Conservation (phyloP, 2,888 invertebrate species). For the Charanyca ferruginea region DNA sequence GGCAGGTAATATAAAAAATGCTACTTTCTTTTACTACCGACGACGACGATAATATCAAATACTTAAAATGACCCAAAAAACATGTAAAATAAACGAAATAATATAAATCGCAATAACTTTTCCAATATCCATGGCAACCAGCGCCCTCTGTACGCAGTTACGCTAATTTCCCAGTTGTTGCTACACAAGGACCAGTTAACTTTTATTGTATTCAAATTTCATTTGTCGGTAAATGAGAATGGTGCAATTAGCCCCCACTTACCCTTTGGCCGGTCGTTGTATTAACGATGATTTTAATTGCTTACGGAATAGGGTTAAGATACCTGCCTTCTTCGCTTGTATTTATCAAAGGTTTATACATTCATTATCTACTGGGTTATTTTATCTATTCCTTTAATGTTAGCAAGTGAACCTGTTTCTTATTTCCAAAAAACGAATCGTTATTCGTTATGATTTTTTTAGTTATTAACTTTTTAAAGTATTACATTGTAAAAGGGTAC, state of each 20-base stretch:
- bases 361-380: slow-evolving; percentile 1
- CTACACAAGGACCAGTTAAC: slow-evolving; percentile 56
- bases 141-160: slow-evolving; percentile 34
- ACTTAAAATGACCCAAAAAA: slow-evolving; percentile 10
- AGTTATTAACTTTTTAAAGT: too few species aligned
- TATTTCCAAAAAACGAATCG: too few species aligned
- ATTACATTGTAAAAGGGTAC: too few species aligned
- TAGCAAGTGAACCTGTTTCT: not conserved
- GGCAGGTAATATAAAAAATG: not conserved
- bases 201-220: slow-evolving; percentile 68
- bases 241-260: slow-evolving; percentile 69
- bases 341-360: slow-evolving; percentile 16
- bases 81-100: slow-evolving; percentile 30
- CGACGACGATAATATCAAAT: not conserved
- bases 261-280: slow-evolving; percentile 56
- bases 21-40: not conserved
- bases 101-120: slow-evolving; percentile 36
- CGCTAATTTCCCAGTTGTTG: slow-evolving; percentile 51
- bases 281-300: slow-evolving; percentile 59
- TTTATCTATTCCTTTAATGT: not conserved
- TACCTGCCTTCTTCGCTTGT: slow-evolving; percentile 15
- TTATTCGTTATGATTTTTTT: too few species aligned
- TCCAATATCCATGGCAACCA: slow-evolving; percentile 31
- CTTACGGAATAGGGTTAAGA: slow-evolving; percentile 35
- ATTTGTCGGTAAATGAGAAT: slow-evolving; percentile 66